phyloP scores from a whole-genome alignment of 2,113 vertebrate genomes.

The Taurulus bubalis region DNA sequence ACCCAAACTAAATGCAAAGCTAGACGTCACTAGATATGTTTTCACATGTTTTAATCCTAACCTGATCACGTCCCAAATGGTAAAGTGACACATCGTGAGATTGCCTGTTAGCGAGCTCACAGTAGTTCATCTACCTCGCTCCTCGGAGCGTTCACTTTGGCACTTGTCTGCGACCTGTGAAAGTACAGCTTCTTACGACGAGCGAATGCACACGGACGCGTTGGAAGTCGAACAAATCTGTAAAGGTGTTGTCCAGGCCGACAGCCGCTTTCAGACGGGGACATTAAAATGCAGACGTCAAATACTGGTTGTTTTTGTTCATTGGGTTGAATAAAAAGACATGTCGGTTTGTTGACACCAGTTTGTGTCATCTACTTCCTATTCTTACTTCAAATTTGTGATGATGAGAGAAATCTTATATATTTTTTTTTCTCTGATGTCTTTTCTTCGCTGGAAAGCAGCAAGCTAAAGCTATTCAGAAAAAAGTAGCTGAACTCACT shows the following conservation, averaged over 20 bases:
- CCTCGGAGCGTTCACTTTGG: background rate
- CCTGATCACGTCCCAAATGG: background rate
- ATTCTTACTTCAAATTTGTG: background rate
- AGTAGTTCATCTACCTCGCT: background rate
- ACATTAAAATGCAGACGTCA: background rate
- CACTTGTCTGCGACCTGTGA: background rate
- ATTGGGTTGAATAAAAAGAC: background rate
- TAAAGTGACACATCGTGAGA: background rate
- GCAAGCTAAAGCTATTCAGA: background rate
- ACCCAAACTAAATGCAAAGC: background rate
- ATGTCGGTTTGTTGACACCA: background rate
- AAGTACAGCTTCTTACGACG: background rate
- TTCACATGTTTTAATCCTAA: background rate
- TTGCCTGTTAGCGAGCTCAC: background rate
- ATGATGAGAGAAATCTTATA: too few relatives aligned
- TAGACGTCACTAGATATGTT: background rate
- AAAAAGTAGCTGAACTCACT: background rate
- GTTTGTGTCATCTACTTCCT: background rate
- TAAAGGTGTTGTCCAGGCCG: background rate
- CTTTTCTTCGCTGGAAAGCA: background rate
- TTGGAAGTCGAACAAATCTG: background rate
- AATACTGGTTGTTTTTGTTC: background rate
- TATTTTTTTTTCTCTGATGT: background rate
- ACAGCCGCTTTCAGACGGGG: background rate
- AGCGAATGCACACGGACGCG: background rate